These are phyloP conservation scores for Columba guinea DNA, from an alignment of 2,797 vertebrate species.

Conservation along the genomic window DNA sequence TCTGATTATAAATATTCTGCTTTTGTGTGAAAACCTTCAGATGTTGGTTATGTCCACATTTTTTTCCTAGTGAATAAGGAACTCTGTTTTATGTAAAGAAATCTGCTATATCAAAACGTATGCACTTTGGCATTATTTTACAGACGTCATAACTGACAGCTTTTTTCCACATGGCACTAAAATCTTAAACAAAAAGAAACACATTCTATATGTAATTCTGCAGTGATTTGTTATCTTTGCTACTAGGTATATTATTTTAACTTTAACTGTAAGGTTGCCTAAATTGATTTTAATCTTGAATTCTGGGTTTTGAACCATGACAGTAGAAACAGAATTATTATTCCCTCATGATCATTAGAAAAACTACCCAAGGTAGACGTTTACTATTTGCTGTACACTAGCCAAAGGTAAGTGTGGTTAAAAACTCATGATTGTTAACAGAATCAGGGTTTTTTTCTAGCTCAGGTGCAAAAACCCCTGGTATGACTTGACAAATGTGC, in stretches of 20 bases:
- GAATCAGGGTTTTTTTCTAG: conserved; percentile 52
- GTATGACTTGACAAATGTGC: not conserved
- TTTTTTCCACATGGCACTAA: not conserved
- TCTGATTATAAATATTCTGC: not conserved
- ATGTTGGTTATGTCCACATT: not conserved
- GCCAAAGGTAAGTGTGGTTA: conserved; percentile 62
- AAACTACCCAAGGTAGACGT: conserved; percentile 48
- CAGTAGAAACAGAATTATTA: conserved; percentile 33
- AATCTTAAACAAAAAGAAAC: not conserved
- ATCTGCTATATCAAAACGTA: not conserved
- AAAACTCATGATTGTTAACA: conserved; percentile 63
- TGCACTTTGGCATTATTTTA: not conserved
- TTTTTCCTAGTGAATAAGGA: not conserved
- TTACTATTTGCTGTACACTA: conserved; percentile 66
- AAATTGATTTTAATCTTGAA: conserved; percentile 36
- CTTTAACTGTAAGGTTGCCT: not conserved
- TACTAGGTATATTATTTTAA: conserved; percentile 24
- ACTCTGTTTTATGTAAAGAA: not conserved
- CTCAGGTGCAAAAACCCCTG: conserved; percentile 24
- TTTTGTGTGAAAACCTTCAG: not conserved
- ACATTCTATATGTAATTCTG: not conserved
- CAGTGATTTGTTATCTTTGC: conserved; percentile 9
- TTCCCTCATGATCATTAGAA: conserved; percentile 30
- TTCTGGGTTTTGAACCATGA: conserved; percentile 35
- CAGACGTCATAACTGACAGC: not conserved